These are phyloP conservation scores for Ariolimax columbianus DNA, from an alignment of 2,888 invertebrate species.

Conservation along the genomic window DNA sequence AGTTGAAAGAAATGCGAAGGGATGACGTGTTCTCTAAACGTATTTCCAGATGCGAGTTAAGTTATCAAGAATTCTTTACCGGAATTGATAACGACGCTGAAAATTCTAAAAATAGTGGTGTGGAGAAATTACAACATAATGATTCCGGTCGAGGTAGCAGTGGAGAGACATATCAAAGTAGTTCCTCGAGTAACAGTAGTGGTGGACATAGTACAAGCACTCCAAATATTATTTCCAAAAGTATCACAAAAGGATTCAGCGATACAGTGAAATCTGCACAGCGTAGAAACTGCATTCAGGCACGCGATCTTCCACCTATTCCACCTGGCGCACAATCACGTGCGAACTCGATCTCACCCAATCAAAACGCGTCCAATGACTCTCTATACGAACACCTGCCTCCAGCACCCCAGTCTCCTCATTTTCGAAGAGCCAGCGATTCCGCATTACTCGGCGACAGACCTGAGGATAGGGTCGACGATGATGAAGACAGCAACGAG, in stretches of 20 bases:
- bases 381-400: conserved; percentile 72
- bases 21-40: conserved; percentile 72
- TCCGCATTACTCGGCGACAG: not conserved
- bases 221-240: not conserved
- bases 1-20: conserved; percentile 67
- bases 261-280: not conserved
- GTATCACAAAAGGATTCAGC: not conserved
- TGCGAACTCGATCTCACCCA: not conserved
- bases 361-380: conserved; percentile 60
- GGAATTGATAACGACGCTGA: conserved; percentile 17
- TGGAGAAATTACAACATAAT: conserved; percentile 1
- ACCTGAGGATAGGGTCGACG: conserved; percentile 8
- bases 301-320: conserved; percentile 71
- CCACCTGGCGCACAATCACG: conserved; percentile 55
- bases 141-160: conserved; percentile 1
- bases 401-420: conserved; percentile 66
- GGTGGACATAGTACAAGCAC: not conserved
- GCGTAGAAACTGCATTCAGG: conserved; percentile 56
- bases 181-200: not conserved
- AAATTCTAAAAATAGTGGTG: not conserved
- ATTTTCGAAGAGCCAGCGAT: conserved; percentile 19
- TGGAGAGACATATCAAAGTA: conserved; percentile 3
- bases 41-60: conserved; percentile 65
- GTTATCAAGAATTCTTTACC: conserved; percentile 62
- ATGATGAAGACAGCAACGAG: conserved; percentile 59